Conservation (phyloP, 2,113 vertebrate genomes). For the Nerophis ophidion region DNA sequence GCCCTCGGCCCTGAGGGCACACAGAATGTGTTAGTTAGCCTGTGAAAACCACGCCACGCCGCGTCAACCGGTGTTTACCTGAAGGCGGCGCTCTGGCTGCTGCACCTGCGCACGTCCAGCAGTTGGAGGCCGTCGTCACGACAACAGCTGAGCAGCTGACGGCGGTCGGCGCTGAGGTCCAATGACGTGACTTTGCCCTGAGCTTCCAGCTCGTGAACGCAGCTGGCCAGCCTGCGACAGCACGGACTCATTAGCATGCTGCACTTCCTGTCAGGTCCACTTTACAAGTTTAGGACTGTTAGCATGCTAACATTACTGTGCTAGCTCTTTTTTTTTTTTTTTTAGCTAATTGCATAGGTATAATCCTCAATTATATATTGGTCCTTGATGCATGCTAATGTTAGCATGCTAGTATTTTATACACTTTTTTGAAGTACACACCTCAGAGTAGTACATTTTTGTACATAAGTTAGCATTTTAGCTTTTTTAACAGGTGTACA, state of each 20-base stretch:
- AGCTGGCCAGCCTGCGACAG: conserved; percentile 60
- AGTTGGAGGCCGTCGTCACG: conserved; percentile 81
- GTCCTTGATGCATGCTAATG: too few species aligned
- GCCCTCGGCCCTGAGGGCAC: conserved; percentile 74
- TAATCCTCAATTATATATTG: too few species aligned
- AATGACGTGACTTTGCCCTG: conserved; percentile 81
- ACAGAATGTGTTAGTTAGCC: background rate
- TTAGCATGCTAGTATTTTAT: too few species aligned
- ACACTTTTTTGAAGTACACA: too few species aligned
- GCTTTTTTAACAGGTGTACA: too few species aligned
- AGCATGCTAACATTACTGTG: too few species aligned
- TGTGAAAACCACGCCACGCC: background rate
- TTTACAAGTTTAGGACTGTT: too few species aligned
- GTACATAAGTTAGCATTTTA: too few species aligned
- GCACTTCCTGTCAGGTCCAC: background rate
- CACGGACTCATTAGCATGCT: background rate
- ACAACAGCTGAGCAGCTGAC: conserved; percentile 83
- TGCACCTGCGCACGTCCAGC: conserved; percentile 76
- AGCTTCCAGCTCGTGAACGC: conserved; percentile 73
- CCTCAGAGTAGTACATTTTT: too few species aligned
- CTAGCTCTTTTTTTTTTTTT: too few species aligned
- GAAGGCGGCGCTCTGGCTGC: conserved; percentile 69
- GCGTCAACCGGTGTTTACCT: conserved; percentile 58
- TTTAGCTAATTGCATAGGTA: too few species aligned
- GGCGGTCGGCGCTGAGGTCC: conserved; percentile 75